Base-by-base conservation (phyloP, 2,888 invertebrate genomes). In the Athetis lepigone region DNA sequence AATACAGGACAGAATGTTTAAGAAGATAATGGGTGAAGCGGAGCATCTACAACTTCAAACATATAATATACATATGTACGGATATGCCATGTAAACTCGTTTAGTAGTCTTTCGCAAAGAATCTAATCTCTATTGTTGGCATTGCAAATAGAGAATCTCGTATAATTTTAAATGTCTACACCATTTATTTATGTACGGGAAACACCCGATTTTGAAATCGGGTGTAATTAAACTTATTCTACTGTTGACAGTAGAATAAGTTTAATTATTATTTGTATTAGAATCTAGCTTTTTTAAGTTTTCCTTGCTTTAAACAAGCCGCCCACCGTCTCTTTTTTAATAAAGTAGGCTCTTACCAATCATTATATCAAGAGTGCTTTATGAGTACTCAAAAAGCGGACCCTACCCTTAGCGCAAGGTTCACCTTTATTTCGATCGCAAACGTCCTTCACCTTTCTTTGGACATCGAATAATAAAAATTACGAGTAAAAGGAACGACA, bases 311-410 rank as follows among this genome's bases (percentile, higher is more conserved):
- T 1, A n/a, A 33, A 25, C 13, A 42, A 37, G 33, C n/a, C 23
- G 7, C 16, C n/a, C 23, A 5, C 16, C 13, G 9, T 33, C 1
- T 33, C 1, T 49, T 36, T 19, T 47, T 18, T 27, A 58, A 47
- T 46, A 40, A 69, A 46, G 21, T 40, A 40, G 8, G 23, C 63
- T 36, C 27, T 36, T 21, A 29, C 23, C 51, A 47, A 67, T 67
- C 66, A 51, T 62, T 62, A 62, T 62, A 70, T 65, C 36, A 65
- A 47, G 45, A 51, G 66, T 51, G 11, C 50, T 70, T 51, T 18
- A 61, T 29, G 36, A 70, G 66, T 46, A 36, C 62, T 70, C 62
- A 36, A 51, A 69, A 60, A 46, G 45, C 19, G 46, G 40, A 62
- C 39, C 45, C 46, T 13, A 23, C 70, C 70, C 70, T 70, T 67